Conservation (phyloP, 2,797 vertebrate genomes). For the Typhlichthys eigenmanni region DNA sequence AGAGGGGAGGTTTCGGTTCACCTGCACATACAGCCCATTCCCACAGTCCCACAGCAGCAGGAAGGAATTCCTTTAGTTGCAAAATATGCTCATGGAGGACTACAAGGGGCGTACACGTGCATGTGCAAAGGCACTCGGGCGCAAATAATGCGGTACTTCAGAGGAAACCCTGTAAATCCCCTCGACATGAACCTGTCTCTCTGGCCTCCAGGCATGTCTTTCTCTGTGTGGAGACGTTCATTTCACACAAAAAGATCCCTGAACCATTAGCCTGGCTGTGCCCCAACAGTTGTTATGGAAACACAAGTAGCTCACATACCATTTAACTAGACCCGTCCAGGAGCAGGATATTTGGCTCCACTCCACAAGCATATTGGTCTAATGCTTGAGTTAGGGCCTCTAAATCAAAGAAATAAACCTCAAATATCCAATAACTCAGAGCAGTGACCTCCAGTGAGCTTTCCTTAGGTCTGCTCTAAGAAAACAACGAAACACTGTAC, state of each 20-base stretch:
- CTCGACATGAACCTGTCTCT: slow-evolving; percentile 49
- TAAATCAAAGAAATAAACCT: not conserved
- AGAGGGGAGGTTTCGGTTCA: not conserved
- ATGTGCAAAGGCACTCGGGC: not conserved
- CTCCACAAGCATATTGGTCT: not conserved
- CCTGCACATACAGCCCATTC: not conserved
- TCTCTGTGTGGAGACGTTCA: slow-evolving; percentile 40
- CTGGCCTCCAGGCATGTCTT: slow-evolving; percentile 14
- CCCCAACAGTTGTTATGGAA: slow-evolving; percentile 66
- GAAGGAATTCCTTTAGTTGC: not conserved
- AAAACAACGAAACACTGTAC: too few relatives aligned
- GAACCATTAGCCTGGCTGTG: slow-evolving; percentile 26
- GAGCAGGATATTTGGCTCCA: slow-evolving; percentile 14
- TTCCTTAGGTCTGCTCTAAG: not conserved
- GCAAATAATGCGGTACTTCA: not conserved
- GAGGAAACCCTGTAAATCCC: not conserved
- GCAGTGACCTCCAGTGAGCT: not conserved
- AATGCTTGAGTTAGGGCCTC: not conserved
- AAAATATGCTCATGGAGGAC: not conserved
- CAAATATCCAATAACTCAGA: slow-evolving; percentile 1
- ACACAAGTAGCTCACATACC: slow-evolving; percentile 55
- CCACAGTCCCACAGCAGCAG: not conserved
- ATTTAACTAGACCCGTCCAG: slow-evolving; percentile 31
- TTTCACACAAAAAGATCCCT: slow-evolving; percentile 59
- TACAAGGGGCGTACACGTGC: not conserved